These are phyloP conservation scores for Ethmia dodecea DNA, from an alignment of 2,888 invertebrate species.

Conservation along the genomic window DNA sequence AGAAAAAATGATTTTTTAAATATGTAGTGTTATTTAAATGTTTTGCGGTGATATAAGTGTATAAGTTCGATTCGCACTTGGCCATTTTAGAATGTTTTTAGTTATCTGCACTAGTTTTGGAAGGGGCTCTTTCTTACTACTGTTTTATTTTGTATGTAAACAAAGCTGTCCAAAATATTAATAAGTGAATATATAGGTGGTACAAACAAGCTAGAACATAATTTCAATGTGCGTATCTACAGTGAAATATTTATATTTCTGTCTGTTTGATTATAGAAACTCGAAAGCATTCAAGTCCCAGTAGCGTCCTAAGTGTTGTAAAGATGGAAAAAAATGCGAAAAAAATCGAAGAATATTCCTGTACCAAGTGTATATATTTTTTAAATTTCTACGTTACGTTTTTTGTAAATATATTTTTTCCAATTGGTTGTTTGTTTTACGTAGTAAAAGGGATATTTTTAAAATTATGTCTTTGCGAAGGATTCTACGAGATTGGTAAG, in stretches of 20 bases:
- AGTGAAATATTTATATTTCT: neutral
- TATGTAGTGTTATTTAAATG: too few relatives aligned
- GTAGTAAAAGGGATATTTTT: constrained; percentile 4
- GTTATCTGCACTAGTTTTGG: too few relatives aligned
- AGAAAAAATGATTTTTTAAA: too few relatives aligned
- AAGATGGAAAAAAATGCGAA: neutral
- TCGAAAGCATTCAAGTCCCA: neutral
- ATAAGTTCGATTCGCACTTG: too few relatives aligned
- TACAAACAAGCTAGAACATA: too few relatives aligned
- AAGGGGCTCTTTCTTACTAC: too few relatives aligned
- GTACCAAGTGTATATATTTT: constrained; percentile 8
- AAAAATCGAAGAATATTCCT: neutral
- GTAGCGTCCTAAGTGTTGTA: neutral
- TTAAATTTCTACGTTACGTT: constrained; percentile 12
- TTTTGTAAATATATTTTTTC: constrained; percentile 22
- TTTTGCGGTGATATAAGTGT: too few relatives aligned
- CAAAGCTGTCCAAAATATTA: too few relatives aligned
- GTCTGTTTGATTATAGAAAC: neutral
- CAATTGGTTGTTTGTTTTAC: constrained; percentile 24
- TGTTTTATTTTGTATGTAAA: too few relatives aligned
- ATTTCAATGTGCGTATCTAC: too few relatives aligned
- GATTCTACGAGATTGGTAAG: constrained; percentile 74
- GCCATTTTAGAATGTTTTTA: too few relatives aligned
- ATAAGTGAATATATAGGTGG: too few relatives aligned
- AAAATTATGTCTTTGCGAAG: constrained; percentile 54